Conservation (phyloP, 2,113 vertebrate species). For the Pygathrix nemaeus region DNA sequence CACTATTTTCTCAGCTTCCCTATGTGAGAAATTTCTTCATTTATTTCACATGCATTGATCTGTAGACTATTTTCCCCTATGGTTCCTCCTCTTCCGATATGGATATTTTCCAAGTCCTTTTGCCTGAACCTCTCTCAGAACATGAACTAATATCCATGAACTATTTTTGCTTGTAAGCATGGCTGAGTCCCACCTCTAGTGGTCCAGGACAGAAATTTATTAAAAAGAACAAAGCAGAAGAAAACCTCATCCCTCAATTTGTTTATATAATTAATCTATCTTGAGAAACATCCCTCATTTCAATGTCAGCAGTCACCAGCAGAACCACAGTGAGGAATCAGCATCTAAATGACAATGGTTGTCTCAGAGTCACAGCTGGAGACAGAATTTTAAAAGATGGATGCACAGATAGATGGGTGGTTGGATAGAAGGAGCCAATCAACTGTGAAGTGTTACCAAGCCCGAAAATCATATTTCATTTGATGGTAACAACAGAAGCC, state of each 20-base stretch:
- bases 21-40: slow-evolving; percentile 25
- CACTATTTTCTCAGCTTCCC: slow-evolving; percentile 10
- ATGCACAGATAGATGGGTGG: slow-evolving; percentile 71
- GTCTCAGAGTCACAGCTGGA: slow-evolving; percentile 76
- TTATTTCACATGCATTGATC: not conserved
- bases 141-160: not conserved
- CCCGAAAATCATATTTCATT: slow-evolving; percentile 77
- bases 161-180: slow-evolving; percentile 7
- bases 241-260: not conserved
- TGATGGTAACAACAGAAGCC: slow-evolving; percentile 63
- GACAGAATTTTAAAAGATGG: slow-evolving; percentile 72
- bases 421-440: slow-evolving; percentile 73
- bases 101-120: slow-evolving; percentile 38
- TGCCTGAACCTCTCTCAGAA: not conserved
- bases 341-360: slow-evolving; percentile 74
- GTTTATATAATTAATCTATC: slow-evolving; percentile 66
- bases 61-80: not conserved
- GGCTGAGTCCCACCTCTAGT: not conserved
- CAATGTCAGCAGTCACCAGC: slow-evolving; percentile 59
- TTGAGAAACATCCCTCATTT: slow-evolving; percentile 60
- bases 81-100: not conserved
- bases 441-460: slow-evolving; percentile 78
- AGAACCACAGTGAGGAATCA: slow-evolving; percentile 56
- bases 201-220: not conserved
- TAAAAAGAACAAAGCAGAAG: slow-evolving; percentile 49